phyloP scores from a whole-genome alignment of 2,113 vertebrate species.

The Gambusia holbrooki region DNA sequence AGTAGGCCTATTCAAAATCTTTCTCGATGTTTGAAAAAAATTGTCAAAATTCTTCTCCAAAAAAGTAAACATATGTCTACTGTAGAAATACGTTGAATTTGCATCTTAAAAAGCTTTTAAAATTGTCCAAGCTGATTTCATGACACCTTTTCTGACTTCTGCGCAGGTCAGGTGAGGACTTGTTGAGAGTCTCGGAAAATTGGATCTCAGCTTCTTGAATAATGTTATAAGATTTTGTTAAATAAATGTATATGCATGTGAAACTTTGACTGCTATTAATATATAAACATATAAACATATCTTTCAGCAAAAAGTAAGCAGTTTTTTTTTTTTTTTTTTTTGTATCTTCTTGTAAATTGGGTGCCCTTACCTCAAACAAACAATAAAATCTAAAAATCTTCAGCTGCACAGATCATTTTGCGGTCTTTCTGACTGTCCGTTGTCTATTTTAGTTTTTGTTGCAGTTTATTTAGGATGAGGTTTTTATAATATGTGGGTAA shows the following conservation, averaged over 20 bases:
- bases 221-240: conserved; percentile 65
- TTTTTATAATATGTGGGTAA: conserved; percentile 46
- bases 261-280: conserved; percentile 65
- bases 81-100: neutral
- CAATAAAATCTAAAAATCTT: conserved; percentile 45
- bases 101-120: neutral
- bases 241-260: conserved; percentile 59
- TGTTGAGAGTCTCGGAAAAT: conserved; percentile 64
- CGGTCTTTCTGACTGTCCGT: conserved; percentile 45
- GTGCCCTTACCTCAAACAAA: conserved; percentile 64
- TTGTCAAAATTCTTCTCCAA: neutral
- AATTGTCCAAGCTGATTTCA: neutral
- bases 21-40: neutral
- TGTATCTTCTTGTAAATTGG: conserved; percentile 32
- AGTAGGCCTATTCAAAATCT: neutral
- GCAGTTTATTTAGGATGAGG: conserved; percentile 41
- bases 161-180: conserved; percentile 20
- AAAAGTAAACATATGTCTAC: neutral
- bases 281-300: conserved; percentile 5
- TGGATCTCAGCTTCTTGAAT: conserved; percentile 58
- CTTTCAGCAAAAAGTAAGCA: conserved; percentile 45
- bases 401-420: conserved; percentile 62
- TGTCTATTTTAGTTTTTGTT: conserved; percentile 52
- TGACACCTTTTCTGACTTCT: conserved; percentile 6
- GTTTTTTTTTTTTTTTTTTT: conserved; percentile 9